Base-by-base conservation (phyloP, 2,888 invertebrate species). In the Melanargia galathea region DNA sequence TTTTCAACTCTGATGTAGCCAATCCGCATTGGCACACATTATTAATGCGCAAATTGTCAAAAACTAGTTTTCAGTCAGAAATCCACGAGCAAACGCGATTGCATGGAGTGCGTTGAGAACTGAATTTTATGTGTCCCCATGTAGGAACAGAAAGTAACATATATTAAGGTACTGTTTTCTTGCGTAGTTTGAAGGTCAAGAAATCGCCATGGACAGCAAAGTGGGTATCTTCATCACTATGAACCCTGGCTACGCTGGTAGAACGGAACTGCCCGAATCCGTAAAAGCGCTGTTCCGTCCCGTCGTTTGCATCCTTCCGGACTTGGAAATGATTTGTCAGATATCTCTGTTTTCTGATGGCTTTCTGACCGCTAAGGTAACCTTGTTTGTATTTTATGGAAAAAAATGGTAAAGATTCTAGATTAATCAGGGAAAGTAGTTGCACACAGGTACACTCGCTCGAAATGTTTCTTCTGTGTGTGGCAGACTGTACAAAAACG, bases 191-290 rank as follows among this genome's bases (percentile, higher is more conserved):
- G 96, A 96, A 87, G 95, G 95, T 0, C 93, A 94, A 77, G 96
- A 97, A 79, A 97, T 98, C 65, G 91, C 87, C 7, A 84, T 98
- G 81, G 97, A 98, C 85, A 87, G 92, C 6, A 97, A 97, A 87
- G 96, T 97, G 16, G 98, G 98, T 0, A 95, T 98, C 67, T 98
- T 98, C 84, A 97, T 98, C 61, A 98, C 98, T 0, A 98, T 98
- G 97, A 98, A 98, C 90, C 97, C 97, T 0, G 97, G 97, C 0
- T 97, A 98, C 78, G 97, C 97, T 0, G 97, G 97, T 0, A 94
- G 97, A 62, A 97, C 97, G 0, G 97, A 98, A 78, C 88, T 98
- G 33, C 98, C 98, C 0, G 98, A 98, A 83, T 97, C 97, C 0
- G 97, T 98, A 7, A 98, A 98, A 81, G 96, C 97, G 0, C 87